Percentiles rank a stretch among this genome's conserved stretches.
Evolutionary conservation across 2,888 invertebrate genomes (phyloP).

Genomic region (Pyrocoelia pectoralis): DNA sequence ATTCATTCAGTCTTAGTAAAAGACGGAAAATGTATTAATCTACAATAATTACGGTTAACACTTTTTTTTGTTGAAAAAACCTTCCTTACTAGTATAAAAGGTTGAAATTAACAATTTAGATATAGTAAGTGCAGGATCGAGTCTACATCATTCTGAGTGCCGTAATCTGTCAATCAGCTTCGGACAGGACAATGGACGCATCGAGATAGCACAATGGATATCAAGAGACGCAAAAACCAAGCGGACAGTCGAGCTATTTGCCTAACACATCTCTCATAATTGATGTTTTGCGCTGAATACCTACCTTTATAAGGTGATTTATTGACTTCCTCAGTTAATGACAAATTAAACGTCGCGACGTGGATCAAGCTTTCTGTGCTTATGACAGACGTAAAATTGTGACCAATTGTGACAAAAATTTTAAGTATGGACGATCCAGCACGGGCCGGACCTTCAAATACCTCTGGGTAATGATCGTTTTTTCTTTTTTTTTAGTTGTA

Average conservation of each 20-base stretch:
- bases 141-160: conserved; percentile 51
- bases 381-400: conserved; percentile 1
- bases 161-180: conserved; percentile 50
- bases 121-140: conserved; percentile 54
- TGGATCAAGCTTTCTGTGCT: background rate
- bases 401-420: background rate
- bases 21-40: background rate
- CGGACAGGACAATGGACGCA: conserved; percentile 48
- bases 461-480: background rate
- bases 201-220: conserved; percentile 41
- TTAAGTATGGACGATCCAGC: background rate
- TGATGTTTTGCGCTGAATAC: conserved; percentile 34
- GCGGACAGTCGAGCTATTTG: conserved; percentile 35
- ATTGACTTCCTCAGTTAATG: conserved; percentile 22
- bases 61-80: conserved; percentile 30
- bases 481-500: too few relatives aligned
- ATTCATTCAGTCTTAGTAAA: conserved; percentile 13
- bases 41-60: background rate
- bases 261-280: conserved; percentile 37
- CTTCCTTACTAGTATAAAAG: conserved; percentile 31
- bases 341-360: background rate
- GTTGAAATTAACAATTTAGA: conserved; percentile 53
- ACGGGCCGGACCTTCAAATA: background rate
- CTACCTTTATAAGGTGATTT: conserved; percentile 34
- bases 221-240: conserved; percentile 37